Percentiles rank a stretch among this genome's conserved stretches.
These are phyloP conservation scores for Hirtodrosophila cameraria DNA, from an alignment of 2,888 invertebrate species.

Conservation along the genomic window DNA sequence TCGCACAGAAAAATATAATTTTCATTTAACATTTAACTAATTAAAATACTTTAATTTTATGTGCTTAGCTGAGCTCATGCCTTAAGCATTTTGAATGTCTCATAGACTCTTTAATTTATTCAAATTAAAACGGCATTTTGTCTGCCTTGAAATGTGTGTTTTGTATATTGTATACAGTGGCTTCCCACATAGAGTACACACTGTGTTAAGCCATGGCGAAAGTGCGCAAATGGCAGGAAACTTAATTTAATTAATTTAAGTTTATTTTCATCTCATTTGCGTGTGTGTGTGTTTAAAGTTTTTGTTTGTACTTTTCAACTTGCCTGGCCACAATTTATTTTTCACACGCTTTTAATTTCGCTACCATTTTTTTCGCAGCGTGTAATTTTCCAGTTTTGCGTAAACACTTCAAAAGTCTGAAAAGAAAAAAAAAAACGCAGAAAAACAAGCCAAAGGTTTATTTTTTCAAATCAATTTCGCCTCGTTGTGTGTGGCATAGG, in stretches of 20 bases:
- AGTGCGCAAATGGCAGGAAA: slow-evolving; percentile 47
- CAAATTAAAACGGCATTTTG: slow-evolving; percentile 58
- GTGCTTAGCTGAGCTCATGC: slow-evolving; percentile 46
- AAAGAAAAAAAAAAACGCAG: slow-evolving; percentile 11
- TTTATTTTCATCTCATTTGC: slow-evolving; percentile 40
- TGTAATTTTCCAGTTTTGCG: slow-evolving; percentile 46
- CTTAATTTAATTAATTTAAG: slow-evolving; percentile 52
- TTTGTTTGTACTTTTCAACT: slow-evolving; percentile 27
- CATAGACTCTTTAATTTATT: slow-evolving; percentile 50
- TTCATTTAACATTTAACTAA: slow-evolving; percentile 23
- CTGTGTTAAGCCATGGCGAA: slow-evolving; percentile 23
- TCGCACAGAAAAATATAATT: slow-evolving; percentile 15
- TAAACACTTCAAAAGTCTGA: slow-evolving; percentile 46
- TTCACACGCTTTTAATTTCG: slow-evolving; percentile 58
- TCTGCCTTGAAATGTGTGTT: slow-evolving; percentile 21
- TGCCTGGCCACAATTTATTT: slow-evolving; percentile 46
- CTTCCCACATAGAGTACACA: slow-evolving; percentile 34
- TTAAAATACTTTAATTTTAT: slow-evolving; percentile 47
- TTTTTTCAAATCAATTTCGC: slow-evolving; percentile 30
- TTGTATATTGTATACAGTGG: slow-evolving; percentile 33
- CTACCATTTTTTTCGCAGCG: slow-evolving; percentile 42
- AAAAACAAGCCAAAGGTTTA: too few species aligned
- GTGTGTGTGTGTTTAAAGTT: slow-evolving; percentile 16
- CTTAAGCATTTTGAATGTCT: slow-evolving; percentile 43
- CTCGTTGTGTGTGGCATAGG: slow-evolving; percentile 6